phyloP scores from a whole-genome alignment of 2,888 invertebrate genomes.

The Drosophila eohydei region DNA sequence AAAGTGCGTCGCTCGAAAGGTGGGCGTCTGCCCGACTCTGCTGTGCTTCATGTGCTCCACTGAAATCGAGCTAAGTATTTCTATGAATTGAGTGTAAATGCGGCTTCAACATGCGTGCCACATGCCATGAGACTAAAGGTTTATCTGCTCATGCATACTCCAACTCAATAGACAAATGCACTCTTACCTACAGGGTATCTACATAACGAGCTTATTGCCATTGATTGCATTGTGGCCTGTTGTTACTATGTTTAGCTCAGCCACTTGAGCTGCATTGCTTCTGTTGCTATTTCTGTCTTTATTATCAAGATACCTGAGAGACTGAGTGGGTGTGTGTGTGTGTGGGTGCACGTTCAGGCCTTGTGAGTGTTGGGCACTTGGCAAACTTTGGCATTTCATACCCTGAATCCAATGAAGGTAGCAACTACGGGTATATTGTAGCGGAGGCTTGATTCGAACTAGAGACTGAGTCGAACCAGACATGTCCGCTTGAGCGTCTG shows the following conservation, averaged over 20 bases:
- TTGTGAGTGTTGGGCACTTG: not conserved
- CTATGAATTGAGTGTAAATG: not conserved
- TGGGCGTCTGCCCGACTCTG: not conserved
- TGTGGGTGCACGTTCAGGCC: not conserved
- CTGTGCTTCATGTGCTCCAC: not conserved
- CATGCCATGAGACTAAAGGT: not conserved
- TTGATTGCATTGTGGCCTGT: not conserved
- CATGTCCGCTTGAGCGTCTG: not conserved
- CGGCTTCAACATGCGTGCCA: not conserved
- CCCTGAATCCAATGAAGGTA: not conserved
- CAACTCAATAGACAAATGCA: too few species aligned
- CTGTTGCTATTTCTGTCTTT: constrained; percentile 17
- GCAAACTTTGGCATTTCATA: constrained; percentile 1
- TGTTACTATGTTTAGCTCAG: constrained; percentile 27
- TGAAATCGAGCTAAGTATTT: not conserved
- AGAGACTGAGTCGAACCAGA: not conserved
- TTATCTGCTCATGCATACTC: too few species aligned
- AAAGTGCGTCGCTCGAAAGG: constrained; percentile 11
- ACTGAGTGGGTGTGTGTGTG: not conserved
- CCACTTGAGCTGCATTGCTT: constrained; percentile 11
- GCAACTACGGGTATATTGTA: not conserved
- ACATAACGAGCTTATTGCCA: not conserved
- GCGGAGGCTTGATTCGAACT: not conserved
- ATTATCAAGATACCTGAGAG: not conserved
- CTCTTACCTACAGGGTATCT: not conserved